Base-by-base conservation (phyloP, 2,113 vertebrate genomes). In the Ginglymostoma cirratum region DNA sequence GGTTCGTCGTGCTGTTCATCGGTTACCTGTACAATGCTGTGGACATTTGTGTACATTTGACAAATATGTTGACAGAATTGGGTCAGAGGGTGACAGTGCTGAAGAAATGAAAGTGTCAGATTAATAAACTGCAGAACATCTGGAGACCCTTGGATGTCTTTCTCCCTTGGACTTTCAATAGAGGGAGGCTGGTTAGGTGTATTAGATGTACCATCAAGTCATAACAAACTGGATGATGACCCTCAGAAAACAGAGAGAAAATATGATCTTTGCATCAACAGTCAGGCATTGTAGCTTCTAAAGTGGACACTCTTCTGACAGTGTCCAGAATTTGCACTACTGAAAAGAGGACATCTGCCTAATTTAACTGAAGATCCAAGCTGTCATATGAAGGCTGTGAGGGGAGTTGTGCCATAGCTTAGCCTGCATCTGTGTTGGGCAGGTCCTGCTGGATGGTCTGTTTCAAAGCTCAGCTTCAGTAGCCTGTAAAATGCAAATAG, bases 391-490 rank as follows among this genome's bases (percentile, higher is more conserved):
- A 72, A 95, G 93, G 38, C 48, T 15, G 23, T 48, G 67, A 95
- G 48, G 66, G 67, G n/a, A 45, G 30, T 48, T 7, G n/a, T 55
- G 93, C 42, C 93, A 70, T n/a, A 95, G 72, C 24, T 72, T 3
- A 30, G 42, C 24, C 69, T 70, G 42, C 42, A 52, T 76, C 94
- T 76, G 42, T 72, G 45, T 72, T 72, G 48, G 55, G 4, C 69
- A 95, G 94, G 45, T 95, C 38, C 94, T 95, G 24, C 38, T 61
- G 45, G 34, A 90, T 55, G 87, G 52, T 27, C 48, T 72, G 42
- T 48, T 95, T 95, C 45, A 72, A 95, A 72, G 69, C 69, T 95
- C 67, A 95, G 94, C 67, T 95, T 69, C 69, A 95, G 69, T 72
- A 95, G 42, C 42, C 45, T 0, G 21, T 24, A 95, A 95, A 95